Base-by-base conservation (phyloP, 2,113 vertebrate genomes). In the Myotis davidii region DNA sequence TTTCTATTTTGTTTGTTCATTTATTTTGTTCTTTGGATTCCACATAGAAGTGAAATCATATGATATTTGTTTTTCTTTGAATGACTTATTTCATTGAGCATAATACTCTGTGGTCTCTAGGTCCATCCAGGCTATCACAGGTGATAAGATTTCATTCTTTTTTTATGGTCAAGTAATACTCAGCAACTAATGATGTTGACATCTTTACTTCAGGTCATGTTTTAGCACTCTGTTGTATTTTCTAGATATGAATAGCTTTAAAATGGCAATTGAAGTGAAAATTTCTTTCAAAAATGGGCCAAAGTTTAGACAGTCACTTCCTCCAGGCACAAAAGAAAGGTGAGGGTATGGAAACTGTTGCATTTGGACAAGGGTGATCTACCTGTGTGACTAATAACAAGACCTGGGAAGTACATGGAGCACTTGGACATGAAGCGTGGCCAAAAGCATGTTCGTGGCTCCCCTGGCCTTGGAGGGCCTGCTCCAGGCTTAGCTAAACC, bases 161-260 rank as follows among this genome's bases (percentile, higher is more conserved):
- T 76, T 50, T 70, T 76, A 50, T 48, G 73, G 42, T 11, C 45
- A n/a, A 20, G 74, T 20, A 50, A 77, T 77, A 77, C 7, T 91
- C 45, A 25, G 37, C 10, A 70, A 52, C 27, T 76, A 67, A 21
- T 91, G 56, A n/a, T 52, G 45, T 39, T 86, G 48, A 84, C 17
- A 84, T n/a, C 18, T 93, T 82, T 94, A 78, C 93, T 93, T 85
- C 48, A 64, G 27, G 17, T 78, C 54, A 14, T 64, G 23, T 37
- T 91, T 95, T 56, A 76, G 37, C 25, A 85, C 13, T 27, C 64
- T 74, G 54, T 77, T 61, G 4, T 72, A 23, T 90, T 91, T 34
- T 77, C 4, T 87, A 50, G 61, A 48, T 91, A 81, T 5, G 37
- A 93, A 59, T 72, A 85, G 81, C 34, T 88, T 95, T 39, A 85